phyloP scores from a whole-genome alignment of 2,888 invertebrate genomes.

The Hololepta plana region DNA sequence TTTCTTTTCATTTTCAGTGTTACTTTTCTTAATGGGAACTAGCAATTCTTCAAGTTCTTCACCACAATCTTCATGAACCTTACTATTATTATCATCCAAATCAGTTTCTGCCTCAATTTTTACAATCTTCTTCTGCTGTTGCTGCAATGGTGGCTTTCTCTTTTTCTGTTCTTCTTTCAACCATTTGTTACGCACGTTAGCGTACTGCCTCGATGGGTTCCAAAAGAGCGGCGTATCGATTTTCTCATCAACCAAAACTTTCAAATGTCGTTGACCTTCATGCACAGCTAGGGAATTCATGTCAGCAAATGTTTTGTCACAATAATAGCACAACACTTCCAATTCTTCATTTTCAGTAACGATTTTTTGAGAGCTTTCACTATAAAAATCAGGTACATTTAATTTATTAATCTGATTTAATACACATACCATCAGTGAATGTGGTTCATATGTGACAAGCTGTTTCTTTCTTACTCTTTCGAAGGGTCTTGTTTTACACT shows the following conservation, averaged over 20 bases:
- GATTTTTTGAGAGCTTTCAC: conserved; percentile 3
- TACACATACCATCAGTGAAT: conserved; percentile 17
- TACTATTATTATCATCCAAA: conserved; percentile 10
- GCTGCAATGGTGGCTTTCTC: not conserved
- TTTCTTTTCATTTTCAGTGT: too few relatives aligned
- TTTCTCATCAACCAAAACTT: conserved; percentile 17
- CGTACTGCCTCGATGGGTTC: conserved; percentile 16
- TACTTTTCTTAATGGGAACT: conserved; percentile 13
- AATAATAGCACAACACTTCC: conserved; percentile 18
- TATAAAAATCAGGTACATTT: conserved; percentile 16
- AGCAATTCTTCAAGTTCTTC: conserved; percentile 12
- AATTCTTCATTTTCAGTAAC: conserved; percentile 5
- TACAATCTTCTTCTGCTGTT: conserved; percentile 3
- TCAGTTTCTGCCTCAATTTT: conserved; percentile 9
- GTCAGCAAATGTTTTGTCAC: conserved; percentile 18
- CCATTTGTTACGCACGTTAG: conserved; percentile 23
- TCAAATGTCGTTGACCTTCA: conserved; percentile 20
- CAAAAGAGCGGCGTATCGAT: conserved; percentile 20
- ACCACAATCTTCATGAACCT: conserved; percentile 10
- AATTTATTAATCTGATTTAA: conserved; percentile 20
- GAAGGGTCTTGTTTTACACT: conserved; percentile 10
- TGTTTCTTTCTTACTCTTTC: conserved; percentile 6
- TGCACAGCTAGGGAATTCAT: conserved; percentile 20
- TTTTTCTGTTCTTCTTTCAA: conserved; percentile 9
- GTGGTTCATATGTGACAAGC: conserved; percentile 16